Percentiles rank a stretch among this genome's conserved stretches.
Evolutionary conservation across 2,797 vertebrate species (phyloP).

Genomic region (Parauchenoglanis ngamensis): DNA sequence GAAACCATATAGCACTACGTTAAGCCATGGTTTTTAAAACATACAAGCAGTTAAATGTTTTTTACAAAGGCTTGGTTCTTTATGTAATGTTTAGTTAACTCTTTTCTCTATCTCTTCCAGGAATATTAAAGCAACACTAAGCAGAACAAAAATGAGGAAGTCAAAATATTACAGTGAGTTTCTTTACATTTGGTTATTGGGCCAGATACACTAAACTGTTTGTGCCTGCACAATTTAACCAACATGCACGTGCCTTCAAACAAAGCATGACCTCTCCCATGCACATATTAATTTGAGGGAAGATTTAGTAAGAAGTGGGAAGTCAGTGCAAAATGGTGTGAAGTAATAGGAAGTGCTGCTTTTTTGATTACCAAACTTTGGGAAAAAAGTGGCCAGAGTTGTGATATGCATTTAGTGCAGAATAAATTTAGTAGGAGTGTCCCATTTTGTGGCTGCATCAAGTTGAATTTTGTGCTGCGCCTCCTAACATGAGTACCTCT

Average conservation of each 20-base stretch:
- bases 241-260: background rate
- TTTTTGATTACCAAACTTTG: background rate
- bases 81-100: background rate
- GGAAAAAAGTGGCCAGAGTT: background rate
- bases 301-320: background rate
- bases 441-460: background rate
- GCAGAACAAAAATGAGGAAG: constrained; percentile 66
- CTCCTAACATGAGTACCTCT: background rate
- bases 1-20: no score
- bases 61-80: background rate
- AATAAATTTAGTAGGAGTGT: background rate
- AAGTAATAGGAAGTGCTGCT: background rate
- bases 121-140: constrained; percentile 61
- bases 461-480: background rate
- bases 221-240: background rate
- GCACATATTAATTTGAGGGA: background rate
- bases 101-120: constrained; percentile 53
- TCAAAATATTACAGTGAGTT: constrained; percentile 78
- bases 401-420: background rate
- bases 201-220: background rate
- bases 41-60: no score
- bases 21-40: no score
- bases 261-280: background rate
- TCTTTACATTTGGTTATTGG: background rate
- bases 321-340: background rate